phyloP scores from a whole-genome alignment of 1,140 invertebrate species.

The Triops longicaudatus region DNA sequence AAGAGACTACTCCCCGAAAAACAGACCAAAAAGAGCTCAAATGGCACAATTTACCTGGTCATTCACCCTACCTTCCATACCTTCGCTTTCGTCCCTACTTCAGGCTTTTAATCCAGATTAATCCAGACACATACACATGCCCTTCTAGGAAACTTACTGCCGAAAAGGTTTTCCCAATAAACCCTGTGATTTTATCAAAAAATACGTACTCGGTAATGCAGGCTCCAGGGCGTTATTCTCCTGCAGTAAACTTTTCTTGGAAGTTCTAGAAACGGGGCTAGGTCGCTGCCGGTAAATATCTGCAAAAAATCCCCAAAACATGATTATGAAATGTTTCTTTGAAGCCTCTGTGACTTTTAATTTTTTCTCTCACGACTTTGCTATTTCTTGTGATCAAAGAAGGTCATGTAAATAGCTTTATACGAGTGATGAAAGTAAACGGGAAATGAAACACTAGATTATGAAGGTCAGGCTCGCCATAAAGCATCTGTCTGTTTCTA shows the following conservation, averaged over 20 bases:
- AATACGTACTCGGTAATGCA: background rate
- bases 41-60: background rate
- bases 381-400: too few species aligned
- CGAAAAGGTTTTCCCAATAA: too few species aligned
- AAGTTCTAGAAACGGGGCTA: background rate
- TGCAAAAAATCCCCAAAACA: background rate
- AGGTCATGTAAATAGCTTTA: too few species aligned
- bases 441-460: too few species aligned
- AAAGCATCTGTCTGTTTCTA: too few species aligned
- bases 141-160: background rate
- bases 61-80: background rate
- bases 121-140: background rate
- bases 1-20: too few species aligned
- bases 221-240: constrained; percentile 8
- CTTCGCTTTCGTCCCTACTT: background rate
- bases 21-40: too few species aligned
- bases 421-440: too few species aligned
- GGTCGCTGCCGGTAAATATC: background rate
- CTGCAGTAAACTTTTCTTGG: constrained; percentile 8
- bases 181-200: background rate
- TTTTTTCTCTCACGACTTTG: too few species aligned
- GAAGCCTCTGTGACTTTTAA: too few species aligned
- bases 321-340: background rate
- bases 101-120: background rate
- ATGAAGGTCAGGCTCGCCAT: too few species aligned